Base-by-base conservation (phyloP, 2,888 invertebrate genomes). In the Chymomyza amoena region DNA sequence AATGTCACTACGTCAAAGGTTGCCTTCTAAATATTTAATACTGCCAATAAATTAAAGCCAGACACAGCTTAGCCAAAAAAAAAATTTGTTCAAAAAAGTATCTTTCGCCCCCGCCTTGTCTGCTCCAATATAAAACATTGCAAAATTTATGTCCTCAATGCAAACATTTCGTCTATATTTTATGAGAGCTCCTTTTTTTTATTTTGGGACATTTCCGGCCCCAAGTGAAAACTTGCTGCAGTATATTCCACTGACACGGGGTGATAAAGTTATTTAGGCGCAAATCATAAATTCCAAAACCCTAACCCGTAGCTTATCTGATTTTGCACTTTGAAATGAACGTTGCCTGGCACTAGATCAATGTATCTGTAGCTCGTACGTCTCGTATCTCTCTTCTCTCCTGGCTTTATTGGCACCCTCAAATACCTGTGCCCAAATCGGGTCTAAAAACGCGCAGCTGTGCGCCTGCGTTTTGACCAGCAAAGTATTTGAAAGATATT, bases 231-330 rank as follows among this genome's bases (percentile, higher is more conserved):
- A 16, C 72, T 75, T 71, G 72, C 68, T 71, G 10, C 60, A 57
- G 72, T 25, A 25, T 25, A 32, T 9, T 28, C 2, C 57, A 64
- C 54, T 20, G 64, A 32, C 6, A 66, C 72, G 66, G 81, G 76
- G 87, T 85, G 85, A 89, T 89, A 85, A 87, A 89, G 90, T 88
- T 89, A 90, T 89, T 89, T 79, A 83, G 84, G 83, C 87, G 89
- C 88, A 87, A 89, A 88, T 88, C 88, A 90, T 89, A 89, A 90
- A 89, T 90, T 89, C 85, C 81, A 72, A 64, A 64, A 72, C 78
- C 72, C 66, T 59, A 64, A 66, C 59, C 59, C 76, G 73, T 69
- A 84, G 80, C 80, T 79, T 89, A 89, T 89, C 89, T 82, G 80
- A 84, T 87, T 89, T 87, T 86, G 87, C 87, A 87, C 84, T 85